Evolutionary conservation across 2,797 vertebrate genomes (phyloP), one percentile per base, ranked within the genome.

Genomic region (Halcyon smyrnensis): DNA sequence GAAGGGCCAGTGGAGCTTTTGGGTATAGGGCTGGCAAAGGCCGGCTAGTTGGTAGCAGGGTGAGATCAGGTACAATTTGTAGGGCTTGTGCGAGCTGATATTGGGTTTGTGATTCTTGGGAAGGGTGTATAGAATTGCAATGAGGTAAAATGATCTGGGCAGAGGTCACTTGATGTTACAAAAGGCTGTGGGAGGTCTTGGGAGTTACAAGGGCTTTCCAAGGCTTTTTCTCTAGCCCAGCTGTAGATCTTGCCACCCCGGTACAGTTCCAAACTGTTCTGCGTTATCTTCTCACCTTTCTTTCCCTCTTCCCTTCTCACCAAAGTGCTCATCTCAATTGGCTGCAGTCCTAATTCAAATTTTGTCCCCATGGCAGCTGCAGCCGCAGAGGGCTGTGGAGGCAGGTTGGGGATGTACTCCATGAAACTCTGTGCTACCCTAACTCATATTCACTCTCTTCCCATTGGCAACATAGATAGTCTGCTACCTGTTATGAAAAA

Each of bases 401-500:
- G 8, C 46, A 80, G 20, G 17, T 6, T 48, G 36, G 27, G 20
- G 4, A 17, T 27, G 57, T 17, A 36, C 48, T 60, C 30, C 18
- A 13, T 16, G 24, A 4, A 36, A 8, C 5, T 1, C 5, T 43
- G 30, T 17, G 25, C 45, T 51, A 1, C 48, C 45, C 19, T 6
- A 8, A 9, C 27, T n/a, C n/a, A 18, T 30, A 15, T 60, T 51
- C 41, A 1, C 18, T 64, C 20, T 73, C 39, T 13, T 50, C 43
- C 21, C 6, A 0, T 28, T 16, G 64, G 28, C 27, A n/a, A 53
- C 24, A 3, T 15, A 8, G 21, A 3, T 6, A 10, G 24, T 1
- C 11, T 53, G 43, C 57, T 67, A 75, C 67, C 15, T 11, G 5
- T 41, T 87, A 81, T 19, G 57, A 89, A 76, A 84, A 64, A 53